Percentiles rank a stretch among this genome's conserved stretches.
Conservation (phyloP, 1,140 invertebrate genomes). For the Trypoxylus dichotomus region DNA sequence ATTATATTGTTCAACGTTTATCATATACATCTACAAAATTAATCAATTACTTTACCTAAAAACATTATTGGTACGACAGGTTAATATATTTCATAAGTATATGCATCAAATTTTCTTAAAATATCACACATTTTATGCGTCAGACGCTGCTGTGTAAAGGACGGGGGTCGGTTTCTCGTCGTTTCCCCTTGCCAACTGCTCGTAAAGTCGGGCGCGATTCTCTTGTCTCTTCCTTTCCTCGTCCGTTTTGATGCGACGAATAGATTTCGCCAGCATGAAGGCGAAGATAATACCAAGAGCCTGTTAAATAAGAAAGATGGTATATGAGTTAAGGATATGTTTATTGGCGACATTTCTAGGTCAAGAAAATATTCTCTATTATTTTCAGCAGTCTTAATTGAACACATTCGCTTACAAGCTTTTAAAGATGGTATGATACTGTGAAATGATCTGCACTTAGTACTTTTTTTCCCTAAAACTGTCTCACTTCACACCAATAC, state of each 20-base stretch:
- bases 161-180: slow-evolving; percentile 41
- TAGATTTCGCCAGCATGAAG: slow-evolving; percentile 78
- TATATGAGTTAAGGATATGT: background rate
- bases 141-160: slow-evolving; percentile 39
- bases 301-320: slow-evolving; percentile 59
- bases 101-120: background rate
- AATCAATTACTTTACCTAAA: background rate
- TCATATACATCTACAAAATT: too few relatives aligned
- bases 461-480: too few relatives aligned
- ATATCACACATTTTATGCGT: background rate
- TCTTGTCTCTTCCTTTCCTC: slow-evolving; percentile 70
- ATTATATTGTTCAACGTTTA: too few relatives aligned
- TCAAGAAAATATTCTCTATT: too few relatives aligned
- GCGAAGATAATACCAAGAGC: slow-evolving; percentile 84
- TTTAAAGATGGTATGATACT: too few relatives aligned
- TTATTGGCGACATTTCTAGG: too few relatives aligned
- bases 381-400: too few relatives aligned
- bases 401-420: too few relatives aligned
- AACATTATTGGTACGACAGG: background rate
- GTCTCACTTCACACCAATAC: too few relatives aligned
- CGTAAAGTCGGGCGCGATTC: slow-evolving; percentile 59
- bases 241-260: slow-evolving; percentile 77
- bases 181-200: slow-evolving; percentile 40
- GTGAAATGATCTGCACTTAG: too few relatives aligned
- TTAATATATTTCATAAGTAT: background rate